Conservation (phyloP, 2,888 invertebrate genomes). For the Crepidodera aurea region DNA sequence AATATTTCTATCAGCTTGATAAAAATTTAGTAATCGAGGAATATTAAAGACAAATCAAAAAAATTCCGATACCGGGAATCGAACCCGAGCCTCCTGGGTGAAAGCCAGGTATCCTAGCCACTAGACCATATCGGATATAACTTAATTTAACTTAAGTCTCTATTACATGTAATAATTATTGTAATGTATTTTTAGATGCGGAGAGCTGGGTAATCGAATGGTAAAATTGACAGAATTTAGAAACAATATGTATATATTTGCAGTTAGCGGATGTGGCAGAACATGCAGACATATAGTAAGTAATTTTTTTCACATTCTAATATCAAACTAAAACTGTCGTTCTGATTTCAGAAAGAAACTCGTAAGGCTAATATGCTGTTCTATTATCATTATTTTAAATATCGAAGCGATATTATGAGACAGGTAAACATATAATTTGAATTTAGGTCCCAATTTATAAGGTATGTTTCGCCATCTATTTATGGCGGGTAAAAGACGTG, state of each 20-base stretch:
- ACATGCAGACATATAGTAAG: conserved; percentile 62
- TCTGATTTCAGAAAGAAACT: conserved; percentile 56
- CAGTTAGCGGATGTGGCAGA: conserved; percentile 61
- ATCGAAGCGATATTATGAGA: conserved; percentile 43
- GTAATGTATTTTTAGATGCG: conserved; percentile 57
- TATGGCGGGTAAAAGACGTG: too few species aligned
- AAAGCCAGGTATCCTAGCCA: conserved; percentile 78
- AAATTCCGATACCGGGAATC: conserved; percentile 74
- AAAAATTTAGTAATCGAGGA: too few species aligned
- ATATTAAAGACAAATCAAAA: conserved; percentile 49
- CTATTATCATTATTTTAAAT: conserved; percentile 57
- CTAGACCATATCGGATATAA: conserved; percentile 63
- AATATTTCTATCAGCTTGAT: too few species aligned
- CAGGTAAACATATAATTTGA: conserved; percentile 49
- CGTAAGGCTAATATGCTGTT: conserved; percentile 61
- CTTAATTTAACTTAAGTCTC: background rate
- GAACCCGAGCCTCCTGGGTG: conserved; percentile 79
- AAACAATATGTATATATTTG: conserved; percentile 62
- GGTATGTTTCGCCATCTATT: too few species aligned
- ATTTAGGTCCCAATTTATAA: too few species aligned
- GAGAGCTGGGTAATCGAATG: conserved; percentile 54
- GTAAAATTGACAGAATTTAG: conserved; percentile 58
- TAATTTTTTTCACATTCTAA: conserved; percentile 10
- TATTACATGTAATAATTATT: background rate
- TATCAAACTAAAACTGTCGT: conserved; percentile 1